These are phyloP conservation scores for Leucoraja ocellata DNA, from an alignment of 2,797 vertebrate species.

Conservation along the genomic window DNA sequence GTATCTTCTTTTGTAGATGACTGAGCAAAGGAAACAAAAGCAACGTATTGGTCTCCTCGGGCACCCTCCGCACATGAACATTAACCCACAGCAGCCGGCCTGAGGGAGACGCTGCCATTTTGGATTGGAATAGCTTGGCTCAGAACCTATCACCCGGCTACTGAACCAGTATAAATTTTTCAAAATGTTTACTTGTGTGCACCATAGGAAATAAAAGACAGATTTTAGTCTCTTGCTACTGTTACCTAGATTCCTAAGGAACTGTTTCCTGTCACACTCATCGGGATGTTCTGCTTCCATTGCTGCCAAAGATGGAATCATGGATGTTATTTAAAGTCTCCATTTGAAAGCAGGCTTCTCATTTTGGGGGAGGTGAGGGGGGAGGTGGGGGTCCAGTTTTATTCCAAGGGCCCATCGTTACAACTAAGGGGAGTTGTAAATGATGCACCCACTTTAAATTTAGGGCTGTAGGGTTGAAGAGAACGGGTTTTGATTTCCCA, in stretches of 20 bases:
- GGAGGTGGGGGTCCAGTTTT: background rate
- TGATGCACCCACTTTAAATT: too few relatives aligned
- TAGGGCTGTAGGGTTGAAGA: conserved; percentile 26
- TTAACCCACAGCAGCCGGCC: conserved; percentile 90
- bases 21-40: conserved; percentile 98
- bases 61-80: conserved; percentile 86
- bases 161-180: conserved; percentile 32
- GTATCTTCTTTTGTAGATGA: conserved; percentile 73
- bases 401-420: too few relatives aligned
- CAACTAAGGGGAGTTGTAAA: too few relatives aligned
- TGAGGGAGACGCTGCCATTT: conserved; percentile 48
- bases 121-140: conserved; percentile 6
- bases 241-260: conserved; percentile 41
- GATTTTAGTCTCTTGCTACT: conserved; percentile 41
- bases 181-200: conserved; percentile 36
- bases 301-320: conserved; percentile 27
- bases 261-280: conserved; percentile 9
- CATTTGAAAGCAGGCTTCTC: background rate
- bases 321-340: conserved; percentile 26
- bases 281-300: conserved; percentile 34
- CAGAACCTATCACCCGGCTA: conserved; percentile 33
- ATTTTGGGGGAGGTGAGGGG: background rate
- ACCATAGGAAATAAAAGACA: conserved; percentile 39
- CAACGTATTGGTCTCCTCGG: conserved; percentile 90
- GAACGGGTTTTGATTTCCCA: conserved; percentile 44